Evolutionary conservation across 2,888 invertebrate species (phyloP).

Genomic region (Ornithoptera priamus): DNA sequence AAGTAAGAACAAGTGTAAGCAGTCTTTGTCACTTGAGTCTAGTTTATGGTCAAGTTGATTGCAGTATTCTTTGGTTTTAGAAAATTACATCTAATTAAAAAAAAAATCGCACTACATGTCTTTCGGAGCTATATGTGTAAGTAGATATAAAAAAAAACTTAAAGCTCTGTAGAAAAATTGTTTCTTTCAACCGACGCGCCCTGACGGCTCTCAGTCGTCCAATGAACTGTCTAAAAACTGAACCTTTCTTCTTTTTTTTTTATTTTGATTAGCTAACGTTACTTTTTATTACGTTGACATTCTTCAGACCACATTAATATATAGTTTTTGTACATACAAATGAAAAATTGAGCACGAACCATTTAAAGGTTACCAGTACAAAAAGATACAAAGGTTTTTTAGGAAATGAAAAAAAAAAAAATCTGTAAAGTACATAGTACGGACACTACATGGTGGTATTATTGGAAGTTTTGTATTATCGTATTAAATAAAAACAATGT

Average conservation of each 20-base stretch:
- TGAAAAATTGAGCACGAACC: conserved; percentile 18
- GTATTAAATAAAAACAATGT: conserved; percentile 1
- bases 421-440: conserved; percentile 1
- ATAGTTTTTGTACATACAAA: conserved; percentile 17
- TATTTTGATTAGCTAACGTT: background rate
- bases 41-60: too few species aligned
- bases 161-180: background rate
- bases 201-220: background rate
- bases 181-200: background rate
- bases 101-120: too few species aligned
- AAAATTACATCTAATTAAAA: too few species aligned
- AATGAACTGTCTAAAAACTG: background rate
- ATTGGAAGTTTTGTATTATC: conserved; percentile 4
- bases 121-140: background rate
- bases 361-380: conserved; percentile 21
- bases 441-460: background rate
- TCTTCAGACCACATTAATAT: background rate
- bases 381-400: conserved; percentile 11
- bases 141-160: background rate
- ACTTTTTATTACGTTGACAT: background rate
- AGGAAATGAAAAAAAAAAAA: conserved; percentile 1
- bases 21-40: too few species aligned
- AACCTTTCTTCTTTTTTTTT: background rate
- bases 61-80: too few species aligned
- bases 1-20: too few species aligned